A percentile compares a stretch with the other conserved stretches of the same genome.
Conservation (phyloP, 2,113 vertebrate species). For the Cinclus cinclus region DNA sequence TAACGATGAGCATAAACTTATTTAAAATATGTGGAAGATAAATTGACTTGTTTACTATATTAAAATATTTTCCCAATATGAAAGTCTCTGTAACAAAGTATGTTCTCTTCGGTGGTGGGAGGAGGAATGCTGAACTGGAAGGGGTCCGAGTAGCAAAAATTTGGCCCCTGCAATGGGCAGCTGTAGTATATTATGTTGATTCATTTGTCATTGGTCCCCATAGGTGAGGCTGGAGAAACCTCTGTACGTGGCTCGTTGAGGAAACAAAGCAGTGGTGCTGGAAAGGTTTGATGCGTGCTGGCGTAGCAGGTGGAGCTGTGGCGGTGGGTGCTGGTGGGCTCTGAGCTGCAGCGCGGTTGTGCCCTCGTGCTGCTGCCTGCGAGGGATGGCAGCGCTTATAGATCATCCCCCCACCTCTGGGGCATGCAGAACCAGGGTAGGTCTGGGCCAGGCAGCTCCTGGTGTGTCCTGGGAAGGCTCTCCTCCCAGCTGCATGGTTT, state of each 20-base stretch:
- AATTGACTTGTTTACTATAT: conserved; percentile 64
- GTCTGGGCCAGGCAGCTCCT: background rate
- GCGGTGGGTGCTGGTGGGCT: background rate
- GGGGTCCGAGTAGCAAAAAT: background rate
- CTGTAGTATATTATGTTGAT: background rate
- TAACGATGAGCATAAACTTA: conserved; percentile 52
- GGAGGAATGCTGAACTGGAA: background rate
- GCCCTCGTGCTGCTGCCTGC: background rate
- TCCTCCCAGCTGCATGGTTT: background rate
- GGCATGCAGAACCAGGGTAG: background rate
- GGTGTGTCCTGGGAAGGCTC: background rate
- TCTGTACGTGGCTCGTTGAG: fast-evolving
- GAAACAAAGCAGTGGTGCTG: background rate
- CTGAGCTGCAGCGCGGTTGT: background rate
- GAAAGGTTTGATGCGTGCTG: background rate
- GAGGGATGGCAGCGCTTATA: background rate
- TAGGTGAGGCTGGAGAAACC: background rate
- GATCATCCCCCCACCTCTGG: fast-evolving
- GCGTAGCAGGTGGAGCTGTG: background rate
- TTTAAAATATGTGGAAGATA: conserved; percentile 54
- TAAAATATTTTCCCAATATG: conserved; percentile 67
- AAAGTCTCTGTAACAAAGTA: conserved; percentile 43
- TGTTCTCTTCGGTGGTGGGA: conserved; percentile 18
- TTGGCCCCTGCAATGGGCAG: fast-evolving
- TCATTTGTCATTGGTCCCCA: background rate